Evolutionary conservation across 2,797 vertebrate species (phyloP).

Genomic region (Todus mexicanus): DNA sequence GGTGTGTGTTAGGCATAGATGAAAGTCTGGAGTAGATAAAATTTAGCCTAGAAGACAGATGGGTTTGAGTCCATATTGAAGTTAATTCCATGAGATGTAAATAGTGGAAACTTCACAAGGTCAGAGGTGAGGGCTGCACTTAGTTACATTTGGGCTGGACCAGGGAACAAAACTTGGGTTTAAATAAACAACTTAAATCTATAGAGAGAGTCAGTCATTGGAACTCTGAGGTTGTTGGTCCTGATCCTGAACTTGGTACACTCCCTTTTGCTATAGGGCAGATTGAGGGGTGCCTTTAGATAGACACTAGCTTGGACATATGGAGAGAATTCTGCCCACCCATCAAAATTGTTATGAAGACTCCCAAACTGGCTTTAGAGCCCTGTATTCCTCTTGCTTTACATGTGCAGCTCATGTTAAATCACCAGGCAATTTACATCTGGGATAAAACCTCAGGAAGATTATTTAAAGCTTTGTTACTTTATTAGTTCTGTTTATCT

Average conservation of each 20-base stretch:
- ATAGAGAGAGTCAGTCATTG: background rate
- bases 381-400: background rate
- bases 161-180: background rate
- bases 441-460: background rate
- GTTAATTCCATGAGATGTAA: background rate
- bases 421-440: background rate
- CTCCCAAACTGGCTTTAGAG: background rate
- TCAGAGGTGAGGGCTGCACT: background rate
- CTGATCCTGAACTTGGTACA: background rate
- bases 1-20: background rate
- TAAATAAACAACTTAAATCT: background rate
- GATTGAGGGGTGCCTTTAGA: background rate
- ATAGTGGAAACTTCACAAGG: background rate
- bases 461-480: background rate
- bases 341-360: background rate
- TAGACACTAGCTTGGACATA: background rate
- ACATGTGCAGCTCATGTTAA: background rate
- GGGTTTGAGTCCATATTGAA: background rate
- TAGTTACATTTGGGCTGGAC: background rate
- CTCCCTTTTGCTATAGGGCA: background rate
- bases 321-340: background rate
- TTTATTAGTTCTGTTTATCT: slow-evolving; percentile 2
- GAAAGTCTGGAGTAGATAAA: background rate
- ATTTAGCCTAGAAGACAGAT: background rate
- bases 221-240: background rate